Evolutionary conservation across 2,888 invertebrate species (phyloP).

Genomic region (Antheraea yamamai): DNA sequence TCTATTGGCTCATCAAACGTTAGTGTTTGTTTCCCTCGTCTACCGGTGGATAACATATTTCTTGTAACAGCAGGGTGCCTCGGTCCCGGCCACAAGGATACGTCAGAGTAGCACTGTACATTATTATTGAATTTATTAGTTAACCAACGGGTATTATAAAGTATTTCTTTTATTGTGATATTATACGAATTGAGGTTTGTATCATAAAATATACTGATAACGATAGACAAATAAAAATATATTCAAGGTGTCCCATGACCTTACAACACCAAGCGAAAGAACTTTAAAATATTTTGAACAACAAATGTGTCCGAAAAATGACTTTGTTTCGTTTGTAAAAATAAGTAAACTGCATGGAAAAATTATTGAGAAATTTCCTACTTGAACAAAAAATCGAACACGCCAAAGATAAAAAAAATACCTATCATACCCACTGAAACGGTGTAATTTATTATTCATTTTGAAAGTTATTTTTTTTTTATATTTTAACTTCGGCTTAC

Average conservation of each 20-base stretch:
- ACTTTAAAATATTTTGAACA: neutral
- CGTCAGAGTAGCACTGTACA: conserved; percentile 42
- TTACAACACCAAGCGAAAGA: neutral
- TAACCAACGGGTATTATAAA: conserved; percentile 7
- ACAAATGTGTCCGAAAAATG: neutral
- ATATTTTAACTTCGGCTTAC: too few relatives aligned
- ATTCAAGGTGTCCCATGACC: neutral
- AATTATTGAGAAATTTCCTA: too few relatives aligned
- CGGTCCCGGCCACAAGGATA: conserved; percentile 56
- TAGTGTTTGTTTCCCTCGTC: conserved; percentile 71
- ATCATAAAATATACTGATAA: neutral
- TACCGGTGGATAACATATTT: conserved; percentile 72
- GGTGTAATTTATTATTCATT: too few relatives aligned
- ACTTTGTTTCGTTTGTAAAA: neutral
- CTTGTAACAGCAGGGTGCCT: conserved; percentile 69
- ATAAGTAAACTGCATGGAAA: neutral
- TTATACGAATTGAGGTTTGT: neutral
- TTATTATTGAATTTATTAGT: conserved; percentile 17
- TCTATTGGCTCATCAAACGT: conserved; percentile 69
- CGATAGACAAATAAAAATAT: neutral
- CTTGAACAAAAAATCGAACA: too few relatives aligned
- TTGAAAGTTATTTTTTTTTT: too few relatives aligned
- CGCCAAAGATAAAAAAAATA: too few relatives aligned
- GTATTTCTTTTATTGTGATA: conserved; percentile 7
- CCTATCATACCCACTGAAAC: too few relatives aligned